phyloP scores from a whole-genome alignment of 37 sponge, comb jelly and placozoan genomes.

The Aplysina aerophoba region DNA sequence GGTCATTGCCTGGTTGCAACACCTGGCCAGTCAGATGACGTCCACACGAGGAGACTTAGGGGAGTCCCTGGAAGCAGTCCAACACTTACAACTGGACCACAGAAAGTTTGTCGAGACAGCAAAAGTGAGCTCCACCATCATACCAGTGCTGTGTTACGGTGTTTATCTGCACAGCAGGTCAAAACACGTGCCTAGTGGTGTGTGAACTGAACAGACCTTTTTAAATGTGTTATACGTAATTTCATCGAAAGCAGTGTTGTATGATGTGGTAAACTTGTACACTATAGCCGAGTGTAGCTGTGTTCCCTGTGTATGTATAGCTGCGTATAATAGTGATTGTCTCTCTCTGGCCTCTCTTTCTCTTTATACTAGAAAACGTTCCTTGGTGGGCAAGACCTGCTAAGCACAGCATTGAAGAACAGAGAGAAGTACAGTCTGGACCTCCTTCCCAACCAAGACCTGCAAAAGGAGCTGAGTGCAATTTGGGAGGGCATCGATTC shows the following conservation, averaged over 20 bases:
- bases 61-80: conserved; percentile 30
- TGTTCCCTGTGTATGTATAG: too few species aligned
- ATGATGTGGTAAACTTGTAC: too few species aligned
- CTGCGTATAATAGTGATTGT: too few species aligned
- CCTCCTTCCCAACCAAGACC: conserved; percentile 7
- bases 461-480: conserved; percentile 18
- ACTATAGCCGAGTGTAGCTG: too few species aligned
- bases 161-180: too few species aligned
- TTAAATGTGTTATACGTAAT: too few species aligned
- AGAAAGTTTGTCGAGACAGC: conserved; percentile 59
- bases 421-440: conserved; percentile 41
- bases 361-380: background rate
- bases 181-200: too few species aligned
- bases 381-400: conserved; percentile 56
- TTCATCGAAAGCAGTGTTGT: too few species aligned
- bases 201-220: too few species aligned
- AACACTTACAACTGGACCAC: conserved; percentile 48
- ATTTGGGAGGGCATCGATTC: conserved; percentile 46
- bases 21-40: conserved; percentile 46
- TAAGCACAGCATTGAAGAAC: conserved; percentile 52
- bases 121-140: conserved; percentile 43
- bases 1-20: conserved; percentile 51
- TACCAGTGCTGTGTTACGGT: background rate
- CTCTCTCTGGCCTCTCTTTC: background rate
- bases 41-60: conserved; percentile 51